Evolutionary conservation across 1,140 invertebrate species (phyloP).

Genomic region (Drosophila lacteicornis): DNA sequence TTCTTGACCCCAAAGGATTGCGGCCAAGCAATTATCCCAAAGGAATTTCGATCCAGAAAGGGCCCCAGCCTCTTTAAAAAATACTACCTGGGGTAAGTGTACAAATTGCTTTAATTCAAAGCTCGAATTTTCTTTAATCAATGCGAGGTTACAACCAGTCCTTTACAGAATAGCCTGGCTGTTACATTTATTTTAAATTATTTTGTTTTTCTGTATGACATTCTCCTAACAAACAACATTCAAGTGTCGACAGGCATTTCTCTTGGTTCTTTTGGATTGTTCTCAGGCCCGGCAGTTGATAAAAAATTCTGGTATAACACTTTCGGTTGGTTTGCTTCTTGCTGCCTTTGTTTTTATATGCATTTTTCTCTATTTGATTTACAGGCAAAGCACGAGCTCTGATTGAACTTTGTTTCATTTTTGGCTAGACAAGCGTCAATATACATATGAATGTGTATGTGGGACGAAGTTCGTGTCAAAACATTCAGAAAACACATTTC

Average conservation of each 20-base stretch:
- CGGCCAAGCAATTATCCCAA: slow-evolving; percentile 21
- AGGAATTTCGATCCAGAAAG: neutral
- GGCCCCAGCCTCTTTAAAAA: neutral
- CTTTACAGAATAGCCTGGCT: neutral
- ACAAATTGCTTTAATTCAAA: neutral
- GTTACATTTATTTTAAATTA: slow-evolving; percentile 5
- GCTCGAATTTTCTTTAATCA: neutral
- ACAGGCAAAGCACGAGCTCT: slow-evolving; percentile 31
- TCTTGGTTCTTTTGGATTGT: slow-evolving; percentile 20
- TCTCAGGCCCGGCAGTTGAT: slow-evolving; percentile 32
- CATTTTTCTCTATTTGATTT: slow-evolving; percentile 47
- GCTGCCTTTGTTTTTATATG: slow-evolving; percentile 26
- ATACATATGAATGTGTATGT: neutral
- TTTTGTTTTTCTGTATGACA: slow-evolving; percentile 9
- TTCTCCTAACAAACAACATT: slow-evolving; percentile 33
- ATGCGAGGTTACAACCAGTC: too few relatives aligned
- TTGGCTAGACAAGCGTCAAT: slow-evolving; percentile 22
- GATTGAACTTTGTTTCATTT: slow-evolving; percentile 55
- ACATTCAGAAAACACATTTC: slow-evolving; percentile 1
- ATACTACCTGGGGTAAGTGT: neutral
- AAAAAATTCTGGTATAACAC: slow-evolving; percentile 38
- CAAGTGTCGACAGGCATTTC: slow-evolving; percentile 55
- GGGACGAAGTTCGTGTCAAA: slow-evolving; percentile 12
- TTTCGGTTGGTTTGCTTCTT: slow-evolving; percentile 7
- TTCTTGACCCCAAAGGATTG: slow-evolving; percentile 27